Conservation (phyloP, 2,113 vertebrate species). For the Neogale vison region DNA sequence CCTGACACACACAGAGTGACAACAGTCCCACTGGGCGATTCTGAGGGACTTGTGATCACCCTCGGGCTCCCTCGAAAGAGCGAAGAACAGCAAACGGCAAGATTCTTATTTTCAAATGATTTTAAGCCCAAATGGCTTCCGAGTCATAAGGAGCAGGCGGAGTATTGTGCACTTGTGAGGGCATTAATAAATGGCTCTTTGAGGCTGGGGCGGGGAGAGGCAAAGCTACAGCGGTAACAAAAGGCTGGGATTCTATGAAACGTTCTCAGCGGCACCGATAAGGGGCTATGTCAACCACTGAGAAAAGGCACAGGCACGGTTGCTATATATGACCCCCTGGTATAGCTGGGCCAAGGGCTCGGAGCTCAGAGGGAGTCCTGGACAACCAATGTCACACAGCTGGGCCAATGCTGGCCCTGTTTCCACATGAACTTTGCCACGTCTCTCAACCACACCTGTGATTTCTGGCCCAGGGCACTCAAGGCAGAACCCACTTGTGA, state of each 20-base stretch:
- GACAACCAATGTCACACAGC: rapidly evolving
- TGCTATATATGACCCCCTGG: rapidly evolving
- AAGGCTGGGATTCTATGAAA: background rate
- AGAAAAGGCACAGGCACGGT: background rate
- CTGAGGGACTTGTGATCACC: rapidly evolving
- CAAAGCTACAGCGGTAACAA: background rate
- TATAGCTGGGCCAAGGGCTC: background rate
- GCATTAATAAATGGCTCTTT: background rate
- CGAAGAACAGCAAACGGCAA: rapidly evolving
- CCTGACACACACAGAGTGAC: rapidly evolving
- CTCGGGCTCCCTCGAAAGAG: background rate
- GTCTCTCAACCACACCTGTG: background rate
- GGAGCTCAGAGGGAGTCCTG: background rate
- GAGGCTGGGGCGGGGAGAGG: background rate
- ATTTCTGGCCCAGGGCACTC: background rate
- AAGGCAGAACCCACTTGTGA: background rate
- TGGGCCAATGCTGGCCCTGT: rapidly evolving
- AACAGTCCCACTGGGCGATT: rapidly evolving
- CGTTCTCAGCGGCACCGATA: background rate
- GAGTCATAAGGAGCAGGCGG: background rate
- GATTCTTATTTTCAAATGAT: background rate
- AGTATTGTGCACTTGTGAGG: background rate
- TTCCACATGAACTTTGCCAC: background rate
- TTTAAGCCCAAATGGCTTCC: background rate
- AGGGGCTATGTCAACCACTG: rapidly evolving